Conservation (phyloP, 2,888 invertebrate species). For the Cheilosia urbana region DNA sequence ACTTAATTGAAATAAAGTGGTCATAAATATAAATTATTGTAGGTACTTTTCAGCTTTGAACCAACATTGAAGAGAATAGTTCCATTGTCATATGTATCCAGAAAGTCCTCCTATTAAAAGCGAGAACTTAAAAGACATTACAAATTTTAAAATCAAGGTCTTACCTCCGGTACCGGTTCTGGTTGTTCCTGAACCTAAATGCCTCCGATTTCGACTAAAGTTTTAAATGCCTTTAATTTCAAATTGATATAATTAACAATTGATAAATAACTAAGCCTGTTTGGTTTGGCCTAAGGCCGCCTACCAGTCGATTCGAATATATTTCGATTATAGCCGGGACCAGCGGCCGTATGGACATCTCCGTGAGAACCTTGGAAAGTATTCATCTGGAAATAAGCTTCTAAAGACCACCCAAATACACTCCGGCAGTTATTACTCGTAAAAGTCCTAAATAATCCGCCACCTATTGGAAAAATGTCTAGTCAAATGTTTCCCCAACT, state of each 20-base stretch:
- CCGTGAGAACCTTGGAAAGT: conserved; percentile 78
- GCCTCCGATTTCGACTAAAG: conserved; percentile 82
- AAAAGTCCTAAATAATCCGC: conserved; percentile 35
- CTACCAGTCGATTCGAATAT: too few relatives aligned
- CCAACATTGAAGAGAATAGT: conserved; percentile 84
- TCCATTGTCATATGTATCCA: conserved; percentile 83
- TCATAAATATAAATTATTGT: too few relatives aligned
- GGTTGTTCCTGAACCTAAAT: conserved; percentile 79
- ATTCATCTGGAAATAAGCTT: conserved; percentile 74
- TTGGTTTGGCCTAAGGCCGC: too few relatives aligned
- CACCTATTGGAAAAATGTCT: too few relatives aligned
- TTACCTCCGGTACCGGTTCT: conserved; percentile 76
- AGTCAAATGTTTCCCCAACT: too few relatives aligned
- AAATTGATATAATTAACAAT: too few relatives aligned
- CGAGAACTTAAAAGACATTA: too few relatives aligned
- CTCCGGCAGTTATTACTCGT: conserved; percentile 3
- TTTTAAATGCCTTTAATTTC: too few relatives aligned
- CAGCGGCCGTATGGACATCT: conserved; percentile 79
- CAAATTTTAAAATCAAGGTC: neutral
- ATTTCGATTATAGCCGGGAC: conserved; percentile 81
- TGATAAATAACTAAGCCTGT: too few relatives aligned
- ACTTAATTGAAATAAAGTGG: too few relatives aligned
- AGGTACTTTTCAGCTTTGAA: conserved; percentile 80
- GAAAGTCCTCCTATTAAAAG: conserved; percentile 79
- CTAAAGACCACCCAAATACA: conserved; percentile 42